Conservation (phyloP, 1,140 invertebrate genomes). For the Lithobius niger region DNA sequence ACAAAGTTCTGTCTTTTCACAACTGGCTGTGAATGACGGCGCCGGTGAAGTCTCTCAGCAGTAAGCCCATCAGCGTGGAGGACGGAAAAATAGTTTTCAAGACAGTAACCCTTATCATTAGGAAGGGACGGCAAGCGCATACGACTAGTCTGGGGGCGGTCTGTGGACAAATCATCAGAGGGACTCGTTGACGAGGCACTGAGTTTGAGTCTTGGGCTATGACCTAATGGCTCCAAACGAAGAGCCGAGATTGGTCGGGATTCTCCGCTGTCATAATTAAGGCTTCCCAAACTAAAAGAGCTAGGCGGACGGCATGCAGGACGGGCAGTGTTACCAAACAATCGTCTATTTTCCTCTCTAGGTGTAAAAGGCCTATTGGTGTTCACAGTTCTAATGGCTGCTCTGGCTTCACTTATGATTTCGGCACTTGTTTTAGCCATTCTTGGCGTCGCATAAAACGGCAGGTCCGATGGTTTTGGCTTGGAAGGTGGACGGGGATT, state of each 20-base stretch:
- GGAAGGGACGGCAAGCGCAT: not conserved
- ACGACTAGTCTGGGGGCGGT: no score
- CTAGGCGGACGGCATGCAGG: slow-evolving; percentile 53
- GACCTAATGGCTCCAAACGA: slow-evolving; percentile 1
- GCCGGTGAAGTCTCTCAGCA: not conserved
- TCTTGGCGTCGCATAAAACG: slow-evolving; percentile 34
- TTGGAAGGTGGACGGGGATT: not conserved
- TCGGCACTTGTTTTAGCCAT: slow-evolving; percentile 51
- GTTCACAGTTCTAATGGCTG: slow-evolving; percentile 44
- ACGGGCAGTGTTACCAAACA: slow-evolving; percentile 44
- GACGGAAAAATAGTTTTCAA: slow-evolving; percentile 4
- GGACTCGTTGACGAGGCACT: not conserved
- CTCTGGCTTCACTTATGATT: slow-evolving; percentile 61
- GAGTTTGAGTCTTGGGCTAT: not conserved
- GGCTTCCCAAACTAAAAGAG: slow-evolving; percentile 26
- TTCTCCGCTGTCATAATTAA: slow-evolving; percentile 4
- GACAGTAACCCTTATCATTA: slow-evolving; percentile 1
- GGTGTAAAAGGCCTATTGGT: slow-evolving; percentile 67
- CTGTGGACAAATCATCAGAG: not conserved
- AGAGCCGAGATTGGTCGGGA: not conserved
- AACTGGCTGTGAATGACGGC: not conserved
- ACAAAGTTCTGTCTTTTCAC: not conserved
- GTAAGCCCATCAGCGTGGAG: not conserved
- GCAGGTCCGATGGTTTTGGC: slow-evolving; percentile 12
- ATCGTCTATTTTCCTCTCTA: slow-evolving; percentile 51